A percentile compares a stretch with the other conserved stretches of the same genome.
These are phyloP conservation scores for Rhinopomastus cyanomelas DNA, from an alignment of 2,113 vertebrate genomes.

Conservation along the genomic window DNA sequence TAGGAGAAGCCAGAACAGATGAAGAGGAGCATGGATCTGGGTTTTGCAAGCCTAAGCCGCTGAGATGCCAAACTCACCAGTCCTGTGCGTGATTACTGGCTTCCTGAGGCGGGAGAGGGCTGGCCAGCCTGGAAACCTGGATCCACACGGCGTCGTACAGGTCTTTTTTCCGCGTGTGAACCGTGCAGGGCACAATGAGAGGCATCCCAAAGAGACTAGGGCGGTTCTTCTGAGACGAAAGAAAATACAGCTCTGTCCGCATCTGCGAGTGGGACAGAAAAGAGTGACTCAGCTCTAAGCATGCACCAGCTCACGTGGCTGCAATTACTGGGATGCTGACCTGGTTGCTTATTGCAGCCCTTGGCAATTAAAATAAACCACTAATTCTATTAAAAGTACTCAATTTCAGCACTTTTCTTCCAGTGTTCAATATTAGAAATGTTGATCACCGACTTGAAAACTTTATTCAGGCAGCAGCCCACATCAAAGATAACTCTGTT, in stretches of 20 bases:
- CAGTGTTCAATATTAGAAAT: background rate
- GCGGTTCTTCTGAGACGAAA: conserved; percentile 97
- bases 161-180: conserved; percentile 92
- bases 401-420: background rate
- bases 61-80: conserved; percentile 79
- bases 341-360: background rate
- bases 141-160: conserved; percentile 96
- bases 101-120: conserved; percentile 96
- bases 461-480: background rate
- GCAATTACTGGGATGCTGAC: background rate
- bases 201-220: conserved; percentile 98
- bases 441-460: background rate
- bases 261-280: conserved; percentile 75
- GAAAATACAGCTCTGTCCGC: conserved; percentile 95
- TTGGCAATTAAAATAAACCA: background rate
- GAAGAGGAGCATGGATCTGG: background rate
- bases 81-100: conserved; percentile 98
- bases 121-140: conserved; percentile 94
- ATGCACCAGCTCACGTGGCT: background rate
- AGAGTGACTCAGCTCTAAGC: background rate
- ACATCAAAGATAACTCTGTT: background rate
- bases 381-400: background rate
- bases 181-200: conserved; percentile 93
- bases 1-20: background rate
- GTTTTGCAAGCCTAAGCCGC: background rate